These are phyloP conservation scores for Semnornis frantzii DNA, from an alignment of 2,113 vertebrate species.

Conservation along the genomic window DNA sequence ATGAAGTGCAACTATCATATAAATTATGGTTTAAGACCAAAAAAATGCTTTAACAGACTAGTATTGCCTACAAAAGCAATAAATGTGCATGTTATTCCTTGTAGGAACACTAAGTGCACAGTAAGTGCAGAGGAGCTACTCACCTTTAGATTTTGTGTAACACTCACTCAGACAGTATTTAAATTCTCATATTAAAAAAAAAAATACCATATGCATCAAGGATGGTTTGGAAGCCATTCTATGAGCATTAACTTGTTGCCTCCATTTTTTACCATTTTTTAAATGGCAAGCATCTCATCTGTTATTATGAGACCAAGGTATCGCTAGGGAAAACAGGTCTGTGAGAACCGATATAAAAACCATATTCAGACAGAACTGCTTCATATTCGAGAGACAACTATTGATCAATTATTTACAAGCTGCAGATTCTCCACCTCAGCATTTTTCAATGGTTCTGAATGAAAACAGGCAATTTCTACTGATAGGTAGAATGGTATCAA, in stretches of 20 bases:
- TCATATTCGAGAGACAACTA: background rate
- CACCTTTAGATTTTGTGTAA: background rate
- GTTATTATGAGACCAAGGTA: background rate
- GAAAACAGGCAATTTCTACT: background rate
- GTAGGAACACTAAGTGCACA: background rate
- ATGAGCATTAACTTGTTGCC: background rate
- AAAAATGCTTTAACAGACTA: background rate
- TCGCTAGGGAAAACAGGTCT: background rate
- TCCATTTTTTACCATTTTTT: background rate
- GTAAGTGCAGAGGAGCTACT: background rate
- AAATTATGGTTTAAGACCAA: constrained; percentile 31
- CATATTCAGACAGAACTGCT: background rate
- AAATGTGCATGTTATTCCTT: background rate
- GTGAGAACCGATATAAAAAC: background rate
- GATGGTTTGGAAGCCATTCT: background rate
- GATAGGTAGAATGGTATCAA: background rate
- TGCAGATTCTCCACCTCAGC: background rate
- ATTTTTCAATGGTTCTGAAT: background rate
- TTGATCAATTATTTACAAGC: background rate
- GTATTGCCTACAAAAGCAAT: background rate
- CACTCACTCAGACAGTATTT: background rate
- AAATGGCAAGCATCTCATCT: background rate
- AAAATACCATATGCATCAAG: background rate
- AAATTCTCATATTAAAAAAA: background rate
- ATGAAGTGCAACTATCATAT: background rate